Base-by-base conservation (phyloP, 2,888 invertebrate species). In the Globia sparganii region DNA sequence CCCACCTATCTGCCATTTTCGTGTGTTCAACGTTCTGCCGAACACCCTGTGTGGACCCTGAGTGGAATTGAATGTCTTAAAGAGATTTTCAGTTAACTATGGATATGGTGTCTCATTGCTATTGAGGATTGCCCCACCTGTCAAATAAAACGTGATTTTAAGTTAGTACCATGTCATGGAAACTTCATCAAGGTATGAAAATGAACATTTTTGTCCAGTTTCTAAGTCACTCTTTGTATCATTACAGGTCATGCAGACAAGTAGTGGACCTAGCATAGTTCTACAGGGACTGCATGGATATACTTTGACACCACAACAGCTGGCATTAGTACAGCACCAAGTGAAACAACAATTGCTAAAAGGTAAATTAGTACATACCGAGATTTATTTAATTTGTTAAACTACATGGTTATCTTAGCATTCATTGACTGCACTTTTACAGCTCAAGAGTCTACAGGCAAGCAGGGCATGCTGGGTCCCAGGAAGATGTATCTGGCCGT, bases 361-460 rank as follows among this genome's bases (percentile, higher is more conserved):
- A 97, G 98, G 98, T 98, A 93, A 89, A 80, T 75, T 78, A 75
- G 71, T 81, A 84, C 62, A 84, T 69, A 74, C 86, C 74, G n/a
- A 75, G 80, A 68, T 49, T 71, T 31, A 34, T 28, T 59, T 72
- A 62, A n/a, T 37, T 66, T 21, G 64, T 69, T 67, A 67, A 82
- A 71, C 61, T 68, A 46, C 43, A 25, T 65, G 40, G 43, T 81
- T 80, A 75, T 84, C 71, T 74, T 79, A 87, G 87, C 77, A 87
- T 87, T 87, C 81, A 87, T 86, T 85, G 87, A 87, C 87, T 88
- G 87, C 88, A 87, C 87, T 65, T 88, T 88, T 94, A 75, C 94
- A 98, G 98, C 98, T 43, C 98, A 99, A 98, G 98, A 98, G 88
- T 98, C 98, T 8, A 98, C 98, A 31, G 98, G 98, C 61, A 98